These are phyloP conservation scores for Salvelinus alpinus DNA, from an alignment of 2,113 vertebrate species.

Conservation along the genomic window DNA sequence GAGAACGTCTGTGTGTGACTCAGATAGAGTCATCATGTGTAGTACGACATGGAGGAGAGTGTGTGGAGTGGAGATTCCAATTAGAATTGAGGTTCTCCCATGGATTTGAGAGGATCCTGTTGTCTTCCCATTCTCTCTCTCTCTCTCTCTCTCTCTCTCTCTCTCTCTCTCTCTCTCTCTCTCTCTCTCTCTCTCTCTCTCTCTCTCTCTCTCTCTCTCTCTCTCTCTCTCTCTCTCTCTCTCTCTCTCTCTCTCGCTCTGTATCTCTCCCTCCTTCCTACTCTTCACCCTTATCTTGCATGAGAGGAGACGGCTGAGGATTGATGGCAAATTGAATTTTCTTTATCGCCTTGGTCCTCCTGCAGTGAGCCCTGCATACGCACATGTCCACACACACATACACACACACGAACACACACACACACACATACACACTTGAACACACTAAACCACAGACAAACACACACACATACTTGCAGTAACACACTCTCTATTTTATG, in stretches of 20 bases:
- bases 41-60: not conserved
- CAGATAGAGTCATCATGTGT: not conserved
- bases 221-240: no score
- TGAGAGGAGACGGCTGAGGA: constrained; percentile 38
- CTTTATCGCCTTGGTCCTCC: constrained; percentile 29
- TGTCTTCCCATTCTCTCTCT: not conserved
- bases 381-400: constrained; percentile 11
- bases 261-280: not conserved
- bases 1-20: constrained; percentile 7
- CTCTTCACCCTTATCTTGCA: constrained; percentile 41
- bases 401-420: not conserved
- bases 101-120: not conserved
- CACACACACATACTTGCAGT: not conserved
- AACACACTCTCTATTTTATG: not conserved
- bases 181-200: not conserved
- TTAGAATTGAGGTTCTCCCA: constrained; percentile 11
- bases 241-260: not conserved
- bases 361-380: constrained; percentile 20
- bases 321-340: constrained; percentile 56
- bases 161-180: not conserved
- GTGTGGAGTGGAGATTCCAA: not conserved
- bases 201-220: not conserved
- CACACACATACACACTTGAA: constrained; percentile 7
- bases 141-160: constrained; percentile 3
- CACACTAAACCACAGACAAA: no score